Conservation (phyloP, 2,888 invertebrate genomes). For the Megalurothrips usitatus region DNA sequence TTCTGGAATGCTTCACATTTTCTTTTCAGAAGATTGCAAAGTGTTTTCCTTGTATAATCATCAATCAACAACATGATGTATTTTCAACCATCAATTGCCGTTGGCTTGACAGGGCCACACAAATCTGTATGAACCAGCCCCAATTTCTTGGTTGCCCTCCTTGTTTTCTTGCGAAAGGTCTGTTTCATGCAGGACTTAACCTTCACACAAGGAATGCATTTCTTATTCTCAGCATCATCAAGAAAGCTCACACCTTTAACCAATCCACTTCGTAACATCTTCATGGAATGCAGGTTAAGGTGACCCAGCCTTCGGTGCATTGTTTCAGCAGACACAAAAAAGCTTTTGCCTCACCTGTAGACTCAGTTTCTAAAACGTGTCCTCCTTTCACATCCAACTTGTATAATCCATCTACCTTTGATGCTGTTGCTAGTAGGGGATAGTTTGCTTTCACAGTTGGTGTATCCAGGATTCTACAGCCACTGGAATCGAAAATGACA, state of each 20-base stretch:
- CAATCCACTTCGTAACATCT: not conserved
- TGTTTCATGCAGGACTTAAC: not conserved
- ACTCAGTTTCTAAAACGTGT: not conserved
- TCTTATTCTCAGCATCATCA: not conserved
- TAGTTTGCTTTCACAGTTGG: not conserved
- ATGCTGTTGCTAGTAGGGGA: not conserved
- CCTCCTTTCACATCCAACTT: not conserved
- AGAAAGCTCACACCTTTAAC: not conserved
- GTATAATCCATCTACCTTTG: not conserved
- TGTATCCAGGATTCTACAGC: not conserved
- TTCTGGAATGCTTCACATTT: slow-evolving; percentile 41
- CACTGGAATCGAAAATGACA: not conserved
- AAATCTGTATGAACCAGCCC: not conserved
- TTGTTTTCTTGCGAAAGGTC: not conserved
- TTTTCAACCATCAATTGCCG: not conserved
- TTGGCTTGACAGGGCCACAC: not conserved
- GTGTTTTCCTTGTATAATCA: slow-evolving; percentile 37
- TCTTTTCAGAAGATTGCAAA: slow-evolving; percentile 40
- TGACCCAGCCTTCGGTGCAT: not conserved
- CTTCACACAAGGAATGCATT: not conserved
- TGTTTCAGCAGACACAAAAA: not conserved
- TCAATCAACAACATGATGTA: not conserved
- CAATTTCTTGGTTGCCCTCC: not conserved
- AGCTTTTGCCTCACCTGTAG: not conserved
- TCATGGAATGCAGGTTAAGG: not conserved